Conservation (phyloP, 2,888 invertebrate species). For the Melinopterus prodromus region DNA sequence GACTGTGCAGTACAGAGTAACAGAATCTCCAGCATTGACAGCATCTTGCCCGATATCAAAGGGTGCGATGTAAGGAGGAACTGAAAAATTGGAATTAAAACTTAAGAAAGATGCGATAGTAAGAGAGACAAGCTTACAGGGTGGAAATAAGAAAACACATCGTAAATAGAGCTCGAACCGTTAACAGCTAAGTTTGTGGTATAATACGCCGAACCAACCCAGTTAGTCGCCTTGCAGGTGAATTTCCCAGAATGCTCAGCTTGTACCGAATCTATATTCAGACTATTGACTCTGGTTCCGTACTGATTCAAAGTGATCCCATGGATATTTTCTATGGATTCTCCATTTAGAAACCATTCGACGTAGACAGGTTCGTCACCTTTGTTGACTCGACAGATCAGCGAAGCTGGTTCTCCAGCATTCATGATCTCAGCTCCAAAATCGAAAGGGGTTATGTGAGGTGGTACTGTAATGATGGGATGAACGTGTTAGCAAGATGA, state of each 20-base stretch:
- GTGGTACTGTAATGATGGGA: slow-evolving; percentile 53
- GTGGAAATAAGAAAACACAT: slow-evolving; percentile 13
- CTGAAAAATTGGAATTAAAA: slow-evolving; percentile 63
- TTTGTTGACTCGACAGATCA: slow-evolving; percentile 77
- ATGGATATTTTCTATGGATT: slow-evolving; percentile 63
- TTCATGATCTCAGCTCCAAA: slow-evolving; percentile 79
- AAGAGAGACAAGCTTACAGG: slow-evolving; percentile 19
- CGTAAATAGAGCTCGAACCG: slow-evolving; percentile 45
- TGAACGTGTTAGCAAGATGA: slow-evolving; percentile 35
- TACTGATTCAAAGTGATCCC: slow-evolving; percentile 56
- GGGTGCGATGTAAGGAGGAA: slow-evolving; percentile 74
- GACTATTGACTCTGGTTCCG: slow-evolving; percentile 65
- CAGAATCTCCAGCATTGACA: slow-evolving; percentile 74
- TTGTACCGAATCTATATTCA: slow-evolving; percentile 58
- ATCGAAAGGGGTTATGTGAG: slow-evolving; percentile 76
- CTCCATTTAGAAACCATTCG: slow-evolving; percentile 68
- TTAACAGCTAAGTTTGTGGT: slow-evolving; percentile 45
- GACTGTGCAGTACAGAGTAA: slow-evolving; percentile 71
- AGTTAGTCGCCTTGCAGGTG: slow-evolving; percentile 75
- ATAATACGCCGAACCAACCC: slow-evolving; percentile 67
- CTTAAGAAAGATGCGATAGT: slow-evolving; percentile 28
- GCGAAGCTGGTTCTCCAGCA: slow-evolving; percentile 78
- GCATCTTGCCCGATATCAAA: slow-evolving; percentile 62
- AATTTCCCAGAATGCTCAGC: slow-evolving; percentile 76
- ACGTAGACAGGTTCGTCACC: slow-evolving; percentile 78